Percentiles rank a stretch among this genome's conserved stretches.
Conservation (phyloP, 2,113 vertebrate genomes). For the Chloebia gouldiae region DNA sequence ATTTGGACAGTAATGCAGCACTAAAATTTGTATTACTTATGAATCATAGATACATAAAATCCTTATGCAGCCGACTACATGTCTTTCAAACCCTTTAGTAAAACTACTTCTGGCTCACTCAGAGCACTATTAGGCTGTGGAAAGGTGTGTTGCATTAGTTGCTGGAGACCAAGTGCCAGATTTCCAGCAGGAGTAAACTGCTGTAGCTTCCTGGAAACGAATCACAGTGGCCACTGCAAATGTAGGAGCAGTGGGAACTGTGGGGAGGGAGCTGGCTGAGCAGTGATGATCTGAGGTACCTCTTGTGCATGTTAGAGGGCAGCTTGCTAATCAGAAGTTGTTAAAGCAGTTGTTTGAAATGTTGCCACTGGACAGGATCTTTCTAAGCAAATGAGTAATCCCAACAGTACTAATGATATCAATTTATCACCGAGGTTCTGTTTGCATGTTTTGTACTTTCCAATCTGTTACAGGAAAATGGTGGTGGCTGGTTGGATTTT, state of each 20-base stretch:
- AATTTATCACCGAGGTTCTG: slow-evolving; percentile 69
- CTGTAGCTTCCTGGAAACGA: not conserved
- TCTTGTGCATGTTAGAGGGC: not conserved
- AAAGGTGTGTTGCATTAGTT: slow-evolving; percentile 31
- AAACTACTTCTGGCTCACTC: not conserved
- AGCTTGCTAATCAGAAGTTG: slow-evolving; percentile 30
- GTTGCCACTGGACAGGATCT: slow-evolving; percentile 39
- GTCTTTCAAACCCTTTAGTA: not conserved
- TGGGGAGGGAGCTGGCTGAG: not conserved
- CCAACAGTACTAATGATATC: slow-evolving; percentile 55
- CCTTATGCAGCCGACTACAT: not conserved
- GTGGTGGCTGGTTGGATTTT: slow-evolving; percentile 38
- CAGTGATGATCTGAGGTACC: not conserved
- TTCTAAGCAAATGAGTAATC: slow-evolving; percentile 71
- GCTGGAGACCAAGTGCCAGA: not conserved
- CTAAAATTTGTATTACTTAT: not conserved
- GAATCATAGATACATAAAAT: not conserved
- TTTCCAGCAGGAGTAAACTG: not conserved
- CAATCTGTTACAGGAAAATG: slow-evolving; percentile 70
- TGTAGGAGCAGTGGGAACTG: not conserved
- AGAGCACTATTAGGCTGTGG: not conserved
- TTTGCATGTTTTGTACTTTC: slow-evolving; percentile 67
- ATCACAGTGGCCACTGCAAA: not conserved
- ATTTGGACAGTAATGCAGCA: not conserved
- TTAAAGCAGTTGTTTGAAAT: slow-evolving; percentile 60